Percentiles rank a stretch among this genome's conserved stretches.
These are phyloP conservation scores for Hylaeus volcanicus DNA, from an alignment of 1,140 invertebrate species.

Conservation along the genomic window DNA sequence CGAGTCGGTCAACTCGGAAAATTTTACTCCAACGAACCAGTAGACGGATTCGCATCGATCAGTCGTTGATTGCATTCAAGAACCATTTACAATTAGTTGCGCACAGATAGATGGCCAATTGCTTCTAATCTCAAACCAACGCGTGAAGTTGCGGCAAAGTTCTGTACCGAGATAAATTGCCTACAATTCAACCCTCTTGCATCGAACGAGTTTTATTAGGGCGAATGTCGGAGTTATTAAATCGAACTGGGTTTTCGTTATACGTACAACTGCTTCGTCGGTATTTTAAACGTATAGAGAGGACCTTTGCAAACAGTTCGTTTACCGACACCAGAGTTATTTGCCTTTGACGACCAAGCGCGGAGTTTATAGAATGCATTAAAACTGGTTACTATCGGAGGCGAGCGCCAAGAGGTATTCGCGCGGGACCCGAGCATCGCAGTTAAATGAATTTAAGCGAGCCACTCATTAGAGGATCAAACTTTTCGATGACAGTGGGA, in stretches of 20 bases:
- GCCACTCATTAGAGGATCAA: conserved; percentile 7
- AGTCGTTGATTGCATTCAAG: background rate
- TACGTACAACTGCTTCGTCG: too few relatives aligned
- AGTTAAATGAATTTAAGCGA: conserved; percentile 29
- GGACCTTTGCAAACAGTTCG: too few relatives aligned
- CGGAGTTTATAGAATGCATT: conserved; percentile 2
- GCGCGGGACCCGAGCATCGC: conserved; percentile 7
- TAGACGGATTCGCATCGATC: background rate
- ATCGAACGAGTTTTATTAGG: too few relatives aligned
- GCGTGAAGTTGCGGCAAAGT: too few relatives aligned
- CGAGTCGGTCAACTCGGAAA: background rate
- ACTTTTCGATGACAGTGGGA: conserved; percentile 11
- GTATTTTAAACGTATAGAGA: too few relatives aligned
- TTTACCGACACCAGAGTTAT: background rate
- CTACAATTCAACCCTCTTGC: too few relatives aligned
- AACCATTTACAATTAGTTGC: background rate
- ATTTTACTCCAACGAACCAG: background rate
- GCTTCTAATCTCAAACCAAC: too few relatives aligned
- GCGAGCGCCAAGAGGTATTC: background rate
- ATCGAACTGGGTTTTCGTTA: too few relatives aligned
- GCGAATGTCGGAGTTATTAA: too few relatives aligned
- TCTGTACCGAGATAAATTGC: too few relatives aligned
- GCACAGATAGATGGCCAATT: too few relatives aligned
- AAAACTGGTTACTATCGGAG: background rate
- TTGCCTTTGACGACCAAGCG: background rate